Evolutionary conservation across 1,140 invertebrate genomes (phyloP).

Genomic region (Microvelia longipes): DNA sequence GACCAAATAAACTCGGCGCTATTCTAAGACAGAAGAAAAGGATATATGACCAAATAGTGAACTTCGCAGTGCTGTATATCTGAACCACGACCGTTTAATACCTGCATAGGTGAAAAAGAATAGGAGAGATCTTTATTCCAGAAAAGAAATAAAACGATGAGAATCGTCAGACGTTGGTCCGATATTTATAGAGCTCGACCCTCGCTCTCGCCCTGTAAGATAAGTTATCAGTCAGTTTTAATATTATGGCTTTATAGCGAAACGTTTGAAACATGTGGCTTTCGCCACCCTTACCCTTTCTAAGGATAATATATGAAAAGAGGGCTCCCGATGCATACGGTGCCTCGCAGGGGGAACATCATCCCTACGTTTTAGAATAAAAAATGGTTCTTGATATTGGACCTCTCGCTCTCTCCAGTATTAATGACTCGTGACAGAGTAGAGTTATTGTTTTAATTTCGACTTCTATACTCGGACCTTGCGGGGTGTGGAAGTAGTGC

Average conservation of each 20-base stretch:
- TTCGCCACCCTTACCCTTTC: no score
- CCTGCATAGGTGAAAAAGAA: no score
- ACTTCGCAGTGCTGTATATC: no score
- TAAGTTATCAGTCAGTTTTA: not conserved
- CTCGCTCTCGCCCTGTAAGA: no score
- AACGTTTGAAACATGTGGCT: not conserved
- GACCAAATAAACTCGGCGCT: not conserved
- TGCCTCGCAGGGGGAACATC: not conserved
- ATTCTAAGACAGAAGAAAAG: not conserved
- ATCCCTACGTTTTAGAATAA: not conserved
- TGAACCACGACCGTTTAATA: no score
- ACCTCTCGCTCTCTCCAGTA: not conserved
- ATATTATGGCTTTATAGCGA: not conserved
- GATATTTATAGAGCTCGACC: not conserved
- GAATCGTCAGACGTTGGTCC: no score
- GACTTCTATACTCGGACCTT: no score
- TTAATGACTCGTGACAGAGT: not conserved
- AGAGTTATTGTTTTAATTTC: not conserved
- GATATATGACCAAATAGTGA: not conserved
- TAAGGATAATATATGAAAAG: not conserved
- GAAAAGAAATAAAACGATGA: no score
- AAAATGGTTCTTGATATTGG: not conserved
- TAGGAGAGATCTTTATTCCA: no score
- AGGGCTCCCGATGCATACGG: not conserved
- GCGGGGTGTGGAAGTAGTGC: not conserved